Evolutionary conservation across 2,113 vertebrate species (phyloP), one percentile per base, ranked within the genome.

Genomic region (Thunnus thynnus): DNA sequence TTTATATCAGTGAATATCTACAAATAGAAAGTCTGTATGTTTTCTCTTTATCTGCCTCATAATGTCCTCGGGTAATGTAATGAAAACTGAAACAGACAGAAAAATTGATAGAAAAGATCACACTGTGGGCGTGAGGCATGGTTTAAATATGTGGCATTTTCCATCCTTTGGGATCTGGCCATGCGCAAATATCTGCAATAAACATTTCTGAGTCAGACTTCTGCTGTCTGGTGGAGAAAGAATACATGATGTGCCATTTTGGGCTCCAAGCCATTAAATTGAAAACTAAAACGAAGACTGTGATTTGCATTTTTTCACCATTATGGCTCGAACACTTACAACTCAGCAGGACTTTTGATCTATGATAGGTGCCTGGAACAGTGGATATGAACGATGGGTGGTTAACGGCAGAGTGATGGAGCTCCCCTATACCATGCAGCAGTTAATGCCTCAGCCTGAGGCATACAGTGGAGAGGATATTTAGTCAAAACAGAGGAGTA

Each of bases 291-390:
- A 87, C 54, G 17, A 76, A 62, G 16, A 32, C 36, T 52, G 51
- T 48, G 51, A 89, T 92, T 88, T 82, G 51, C 82, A 86, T 87
- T 82, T 87, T 87, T 87, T 56, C 63, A 57, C 54, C 78, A 85
- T 91, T 88, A 54, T 78, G 44, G 57, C 72, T 62, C 11, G 74
- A 79, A 85, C 77, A 80, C 52, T 73, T 71, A 32, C 1, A 17
- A 77, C 72, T 83, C 81, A 68, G 82, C 58, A 16, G 86, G 74
- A 63, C 47, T 78, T 78, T 85, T 75, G 76, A 79, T 77, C 60
- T 79, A 55, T 30, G 72, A 69, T 20, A 63, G 17, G 65, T 71
- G 57, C 62, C 55, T 76, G 81, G 44, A 79, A 71, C 78, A 77
- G 25, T 60, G 64, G 82, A 63, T 50, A 47, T 89, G 72, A 93